Percentiles rank a stretch among this genome's conserved stretches.
Evolutionary conservation across 37 sponge, comb jelly and placozoan species (phyloP).

Genomic region (Spongilla lacustris): DNA sequence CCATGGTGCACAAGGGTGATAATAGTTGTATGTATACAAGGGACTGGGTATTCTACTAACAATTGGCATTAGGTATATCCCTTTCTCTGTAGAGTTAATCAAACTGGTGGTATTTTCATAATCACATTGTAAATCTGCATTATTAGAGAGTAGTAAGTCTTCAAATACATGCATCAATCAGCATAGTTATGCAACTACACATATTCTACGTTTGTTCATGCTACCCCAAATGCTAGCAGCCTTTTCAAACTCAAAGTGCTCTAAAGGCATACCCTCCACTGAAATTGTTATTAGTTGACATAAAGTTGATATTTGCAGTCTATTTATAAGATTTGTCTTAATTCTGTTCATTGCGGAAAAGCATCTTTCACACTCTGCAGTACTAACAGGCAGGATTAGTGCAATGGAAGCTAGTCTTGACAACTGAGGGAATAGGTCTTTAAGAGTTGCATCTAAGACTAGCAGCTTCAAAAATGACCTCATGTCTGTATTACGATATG

Average conservation of each 20-base stretch:
- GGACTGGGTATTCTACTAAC: no score
- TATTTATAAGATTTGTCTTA: slow-evolving; percentile 26
- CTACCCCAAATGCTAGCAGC: slow-evolving; percentile 42
- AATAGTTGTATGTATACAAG: no score
- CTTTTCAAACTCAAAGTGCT: slow-evolving; percentile 35
- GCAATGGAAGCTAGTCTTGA: slow-evolving; percentile 22
- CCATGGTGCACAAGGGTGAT: no score
- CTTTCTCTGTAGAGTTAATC: background rate
- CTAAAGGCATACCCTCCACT: slow-evolving; percentile 29
- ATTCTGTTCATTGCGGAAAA: slow-evolving; percentile 47
- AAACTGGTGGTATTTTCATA: background rate
- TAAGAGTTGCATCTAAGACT: slow-evolving; percentile 4
- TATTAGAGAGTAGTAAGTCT: background rate
- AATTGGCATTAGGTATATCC: no score
- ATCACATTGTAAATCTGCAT: background rate
- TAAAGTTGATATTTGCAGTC: slow-evolving; percentile 21
- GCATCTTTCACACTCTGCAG: slow-evolving; percentile 49
- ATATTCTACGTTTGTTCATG: slow-evolving; percentile 21
- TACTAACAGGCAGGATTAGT: slow-evolving; percentile 24
- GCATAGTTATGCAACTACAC: background rate
- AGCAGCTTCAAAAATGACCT: slow-evolving; percentile 18
- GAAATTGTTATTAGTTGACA: slow-evolving; percentile 25
- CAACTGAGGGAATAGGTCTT: slow-evolving; percentile 27
- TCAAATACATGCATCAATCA: background rate
- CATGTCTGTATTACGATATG: slow-evolving; percentile 8